Evolutionary conservation across 2,797 vertebrate genomes (phyloP).

Genomic region (Enteromius paludinosus): DNA sequence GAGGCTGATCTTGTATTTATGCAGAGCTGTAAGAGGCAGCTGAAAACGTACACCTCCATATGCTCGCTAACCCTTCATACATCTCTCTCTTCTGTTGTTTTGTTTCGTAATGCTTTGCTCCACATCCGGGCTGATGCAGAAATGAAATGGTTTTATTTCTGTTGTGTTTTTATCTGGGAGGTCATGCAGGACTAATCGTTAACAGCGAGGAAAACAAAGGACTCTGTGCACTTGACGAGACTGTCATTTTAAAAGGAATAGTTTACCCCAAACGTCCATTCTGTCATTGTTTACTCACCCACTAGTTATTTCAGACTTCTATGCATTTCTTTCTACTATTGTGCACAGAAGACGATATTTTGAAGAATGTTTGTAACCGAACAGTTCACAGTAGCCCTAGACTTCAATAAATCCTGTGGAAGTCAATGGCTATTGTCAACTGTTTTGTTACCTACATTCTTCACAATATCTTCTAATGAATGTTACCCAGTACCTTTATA

Average conservation of each 20-base stretch:
- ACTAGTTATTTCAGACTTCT: not conserved
- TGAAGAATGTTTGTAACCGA: not conserved
- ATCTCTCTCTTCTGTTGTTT: not conserved
- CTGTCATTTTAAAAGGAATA: not conserved
- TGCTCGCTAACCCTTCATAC: not conserved
- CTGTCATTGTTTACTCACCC: not conserved
- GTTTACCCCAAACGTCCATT: not conserved
- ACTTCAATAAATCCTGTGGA: not conserved
- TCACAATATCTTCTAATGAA: not conserved
- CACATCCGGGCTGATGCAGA: not conserved
- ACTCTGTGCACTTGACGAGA: not conserved
- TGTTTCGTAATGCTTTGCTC: not conserved
- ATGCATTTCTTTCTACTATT: not conserved
- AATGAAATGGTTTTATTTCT: constrained; percentile 18
- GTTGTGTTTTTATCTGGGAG: constrained; percentile 16
- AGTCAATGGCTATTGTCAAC: not conserved
- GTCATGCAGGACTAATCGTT: constrained; percentile 26
- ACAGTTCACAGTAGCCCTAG: not conserved
- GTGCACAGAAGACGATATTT: not conserved
- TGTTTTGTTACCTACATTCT: not conserved
- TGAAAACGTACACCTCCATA: not conserved
- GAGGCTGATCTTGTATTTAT: constrained; percentile 22
- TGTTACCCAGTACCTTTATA: not conserved
- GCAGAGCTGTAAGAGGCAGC: constrained; percentile 1
- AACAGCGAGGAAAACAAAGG: constrained; percentile 21